Evolutionary conservation across 2,888 invertebrate species (phyloP), one percentile per base, ranked within the genome.

Genomic region (Sesia apiformis): DNA sequence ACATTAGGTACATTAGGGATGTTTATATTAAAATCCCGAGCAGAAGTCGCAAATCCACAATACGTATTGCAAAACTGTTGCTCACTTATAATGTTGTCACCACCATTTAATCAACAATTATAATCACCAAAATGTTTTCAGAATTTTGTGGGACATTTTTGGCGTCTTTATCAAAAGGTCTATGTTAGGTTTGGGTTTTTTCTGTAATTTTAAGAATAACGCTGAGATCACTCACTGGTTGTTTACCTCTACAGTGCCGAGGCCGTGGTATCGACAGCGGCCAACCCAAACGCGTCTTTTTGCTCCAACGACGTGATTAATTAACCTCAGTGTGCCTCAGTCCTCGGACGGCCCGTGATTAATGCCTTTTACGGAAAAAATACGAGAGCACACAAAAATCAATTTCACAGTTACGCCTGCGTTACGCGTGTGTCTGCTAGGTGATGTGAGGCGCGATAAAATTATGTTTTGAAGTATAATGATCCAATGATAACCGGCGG

Each of bases 321-420:
- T 81, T 81, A 80, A 73, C 63, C 64, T 58, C 54, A 52, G 23
- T 23, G 23, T 23, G 23, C 23, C 23, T 23, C 23, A 23, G 23
- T 23, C 23, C 61, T 62, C 62, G 59, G 66, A 65, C 66, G 63
- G 57, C 46, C 56, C 52, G 69, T 78, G 79, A 80, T 81, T 81
- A 80, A 81, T 81, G 78, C 61, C 57, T 60, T 59, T 60, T 59
- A 63, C 53, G 64, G 71, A 78, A 78, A 81, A 80, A 60, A 74
- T 65, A 62, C 66, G 54, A 63, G 62, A 5, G 63, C 60, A 65
- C 63, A 62, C 62, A 61, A 68, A 52, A 77, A 76, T 76, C 76
- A 73, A 78, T 77, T 74, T 72, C 52, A 62, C 60, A 8, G n/a
- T 46, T 46, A 46, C 4, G 7, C 46, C 23, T 46, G n/a, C 3